Base-by-base conservation (phyloP, 2,113 vertebrate genomes). In the Elgaria multicarinata region DNA sequence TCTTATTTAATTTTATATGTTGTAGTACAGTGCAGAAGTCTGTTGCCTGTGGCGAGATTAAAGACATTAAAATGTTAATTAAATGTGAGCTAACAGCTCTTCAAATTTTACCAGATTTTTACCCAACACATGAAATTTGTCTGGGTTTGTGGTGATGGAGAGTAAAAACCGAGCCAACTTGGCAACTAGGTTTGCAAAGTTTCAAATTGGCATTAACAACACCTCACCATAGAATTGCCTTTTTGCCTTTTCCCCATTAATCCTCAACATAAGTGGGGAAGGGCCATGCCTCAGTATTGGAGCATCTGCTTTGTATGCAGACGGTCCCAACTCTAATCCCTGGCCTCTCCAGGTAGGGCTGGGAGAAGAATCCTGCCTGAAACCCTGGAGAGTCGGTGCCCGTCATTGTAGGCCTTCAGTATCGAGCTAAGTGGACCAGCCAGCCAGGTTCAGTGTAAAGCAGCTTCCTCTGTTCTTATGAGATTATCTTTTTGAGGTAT, bases 111-210 rank as follows among this genome's bases (percentile, higher is more conserved):
- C 87, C 50, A 85, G 67, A 90, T 90, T 3, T 20, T 79, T 64
- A 53, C 24, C 50, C 85, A 89, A 74, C 31, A 1, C 1, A 55
- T 31, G n/a, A 62, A 89, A 74, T 44, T 16, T 6, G 2, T 7
- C 10, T 44, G 0, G 79, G 46, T 87, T 64, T 88, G 83, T 22
- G 76, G 20, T 12, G 67, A 31, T 14, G 75, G n/a, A 13, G 26
- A 36, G 28, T 0, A 0, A 31, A 71, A 33, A 31, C 0, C 64
- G 12, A 5, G 13, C 6, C 46, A 86, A 83, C 16, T 13, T 42
- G 26, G 58, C 85, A 46, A 69, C 13, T 69, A 74, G 50, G 24
- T 13, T 85, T 58, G n/a, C n/a, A 66, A 16, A 66, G 26, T 20
- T 83, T 42, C 62, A 46, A 55, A 66, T 39, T 46, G 31, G 76